Conservation (phyloP, 2,113 vertebrate species). For the Miniopterus natalensis region DNA sequence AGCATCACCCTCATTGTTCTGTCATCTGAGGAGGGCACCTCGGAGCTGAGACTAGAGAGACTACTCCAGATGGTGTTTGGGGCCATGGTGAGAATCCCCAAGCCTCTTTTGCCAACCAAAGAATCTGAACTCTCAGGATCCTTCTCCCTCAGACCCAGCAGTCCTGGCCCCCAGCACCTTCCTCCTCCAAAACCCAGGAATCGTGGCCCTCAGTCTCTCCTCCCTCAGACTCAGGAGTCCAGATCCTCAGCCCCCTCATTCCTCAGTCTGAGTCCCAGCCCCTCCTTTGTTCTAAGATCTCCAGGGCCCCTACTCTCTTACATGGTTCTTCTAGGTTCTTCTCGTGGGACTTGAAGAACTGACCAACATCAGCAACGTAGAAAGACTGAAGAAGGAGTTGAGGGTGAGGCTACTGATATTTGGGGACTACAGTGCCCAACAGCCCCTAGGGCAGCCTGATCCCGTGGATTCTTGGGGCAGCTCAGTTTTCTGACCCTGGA, state of each 20-base stretch:
- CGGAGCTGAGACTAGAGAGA: constrained; percentile 88
- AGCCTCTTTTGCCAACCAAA: background rate
- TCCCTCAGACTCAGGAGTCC: background rate
- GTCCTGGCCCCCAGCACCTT: background rate
- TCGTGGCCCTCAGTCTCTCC: background rate
- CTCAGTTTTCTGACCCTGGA: background rate
- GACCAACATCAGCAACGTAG: constrained; percentile 91
- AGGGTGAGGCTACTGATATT: constrained; percentile 81
- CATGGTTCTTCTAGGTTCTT: constrained; percentile 86
- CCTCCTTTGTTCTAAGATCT: background rate
- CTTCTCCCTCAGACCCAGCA: background rate
- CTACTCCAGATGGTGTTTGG: constrained; percentile 94
- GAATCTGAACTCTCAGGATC: background rate
- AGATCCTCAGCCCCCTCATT: background rate
- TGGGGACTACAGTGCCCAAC: background rate
- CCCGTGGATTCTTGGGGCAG: background rate
- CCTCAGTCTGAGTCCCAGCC: background rate
- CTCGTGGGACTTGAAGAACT: constrained; percentile 94
- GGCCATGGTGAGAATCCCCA: constrained; percentile 91
- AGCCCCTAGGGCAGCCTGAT: background rate
- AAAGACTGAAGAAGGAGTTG: constrained; percentile 94
- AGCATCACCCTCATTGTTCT: constrained; percentile 94
- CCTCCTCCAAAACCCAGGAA: background rate
- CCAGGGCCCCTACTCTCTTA: background rate
- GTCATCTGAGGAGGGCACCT: constrained; percentile 86